Evolutionary conservation across 2,888 invertebrate species (phyloP).

Genomic region (Auanema sp.): DNA sequence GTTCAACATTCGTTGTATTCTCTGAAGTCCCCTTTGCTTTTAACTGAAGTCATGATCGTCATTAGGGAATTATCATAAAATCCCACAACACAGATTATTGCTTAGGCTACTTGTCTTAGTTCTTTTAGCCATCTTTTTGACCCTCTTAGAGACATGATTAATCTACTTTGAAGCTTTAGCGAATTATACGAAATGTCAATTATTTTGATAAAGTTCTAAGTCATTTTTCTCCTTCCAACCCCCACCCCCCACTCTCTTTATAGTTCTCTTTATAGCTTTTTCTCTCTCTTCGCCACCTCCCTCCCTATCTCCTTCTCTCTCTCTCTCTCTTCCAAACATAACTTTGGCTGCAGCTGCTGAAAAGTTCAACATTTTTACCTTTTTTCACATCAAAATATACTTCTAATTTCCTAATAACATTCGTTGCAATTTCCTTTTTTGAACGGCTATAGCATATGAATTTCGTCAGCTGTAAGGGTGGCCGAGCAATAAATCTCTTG

Average conservation of each 20-base stretch:
- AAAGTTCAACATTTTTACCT: not conserved
- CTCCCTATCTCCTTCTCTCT: constrained; percentile 14
- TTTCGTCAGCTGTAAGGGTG: not conserved
- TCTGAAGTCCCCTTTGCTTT: too few species aligned
- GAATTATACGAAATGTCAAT: too few species aligned
- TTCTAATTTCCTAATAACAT: not conserved
- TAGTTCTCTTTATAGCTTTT: constrained; percentile 13
- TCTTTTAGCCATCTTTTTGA: too few species aligned
- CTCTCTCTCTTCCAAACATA: constrained; percentile 5
- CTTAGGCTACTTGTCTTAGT: too few species aligned
- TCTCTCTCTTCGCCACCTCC: constrained; percentile 11
- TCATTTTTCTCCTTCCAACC: constrained; percentile 14
- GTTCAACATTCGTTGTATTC: too few species aligned
- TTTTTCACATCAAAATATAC: not conserved
- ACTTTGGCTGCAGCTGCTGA: not conserved
- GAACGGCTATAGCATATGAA: not conserved
- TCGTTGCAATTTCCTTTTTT: not conserved
- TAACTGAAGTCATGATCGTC: too few species aligned
- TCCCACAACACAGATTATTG: too few species aligned
- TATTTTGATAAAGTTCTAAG: not conserved
- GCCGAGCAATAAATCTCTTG: not conserved
- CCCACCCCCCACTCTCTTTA: constrained; percentile 18
- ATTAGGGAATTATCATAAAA: too few species aligned
- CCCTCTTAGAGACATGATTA: too few species aligned
- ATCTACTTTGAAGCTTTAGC: too few species aligned